Conservation (phyloP, 2,113 vertebrate genomes). For the Prinia subflava region DNA sequence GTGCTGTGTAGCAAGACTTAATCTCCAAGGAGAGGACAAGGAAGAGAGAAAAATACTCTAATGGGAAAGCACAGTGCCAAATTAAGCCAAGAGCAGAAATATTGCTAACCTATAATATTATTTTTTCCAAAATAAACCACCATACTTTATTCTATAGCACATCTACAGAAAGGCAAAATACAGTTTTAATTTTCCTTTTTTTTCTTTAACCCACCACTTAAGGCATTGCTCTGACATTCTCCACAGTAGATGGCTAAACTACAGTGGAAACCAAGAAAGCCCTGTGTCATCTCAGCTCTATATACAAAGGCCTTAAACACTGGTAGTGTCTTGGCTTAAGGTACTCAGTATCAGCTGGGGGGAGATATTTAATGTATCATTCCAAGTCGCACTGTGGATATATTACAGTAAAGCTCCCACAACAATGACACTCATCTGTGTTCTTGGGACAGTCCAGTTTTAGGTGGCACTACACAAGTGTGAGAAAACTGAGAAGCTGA, state of each 20-base stretch:
- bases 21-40: not conserved
- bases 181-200: not conserved
- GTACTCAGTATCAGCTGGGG: not conserved
- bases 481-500: not conserved
- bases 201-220: not conserved
- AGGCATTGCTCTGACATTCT: not conserved
- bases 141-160: not conserved
- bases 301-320: not conserved
- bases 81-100: not conserved
- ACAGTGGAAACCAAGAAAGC: not conserved
- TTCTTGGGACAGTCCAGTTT: not conserved
- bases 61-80: not conserved
- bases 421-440: not conserved
- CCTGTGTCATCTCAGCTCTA: not conserved
- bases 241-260: not conserved
- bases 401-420: not conserved
- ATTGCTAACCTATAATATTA: not conserved
- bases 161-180: not conserved
- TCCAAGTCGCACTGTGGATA: accelerated
- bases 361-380: not conserved
- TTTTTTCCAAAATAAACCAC: not conserved
- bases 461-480: not conserved
- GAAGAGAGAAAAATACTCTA: not conserved
- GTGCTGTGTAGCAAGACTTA: not conserved
- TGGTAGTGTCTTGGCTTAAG: not conserved